Conservation (phyloP, 2,797 vertebrate species). For the Periparus ater region DNA sequence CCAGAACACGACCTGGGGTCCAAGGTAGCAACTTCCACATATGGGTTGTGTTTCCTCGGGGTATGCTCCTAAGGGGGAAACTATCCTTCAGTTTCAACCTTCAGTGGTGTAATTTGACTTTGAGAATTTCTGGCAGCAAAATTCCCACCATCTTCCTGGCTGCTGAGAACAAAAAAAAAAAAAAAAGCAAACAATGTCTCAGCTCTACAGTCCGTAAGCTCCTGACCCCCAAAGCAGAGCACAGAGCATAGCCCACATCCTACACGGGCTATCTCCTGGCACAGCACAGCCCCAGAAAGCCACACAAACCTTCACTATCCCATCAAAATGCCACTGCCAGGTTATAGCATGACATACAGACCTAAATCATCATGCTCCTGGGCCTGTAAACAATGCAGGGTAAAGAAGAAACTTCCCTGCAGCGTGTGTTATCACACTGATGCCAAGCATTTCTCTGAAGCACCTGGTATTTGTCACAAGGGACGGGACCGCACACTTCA, state of each 20-base stretch:
- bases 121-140: not conserved
- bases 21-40: not conserved
- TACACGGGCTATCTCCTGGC: not conserved
- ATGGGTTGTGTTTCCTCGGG: rapidly evolving
- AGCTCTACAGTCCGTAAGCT: not conserved
- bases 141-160: not conserved
- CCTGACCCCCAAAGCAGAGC: not conserved
- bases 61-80: not conserved
- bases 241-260: rapidly evolving
- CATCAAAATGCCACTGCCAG: not conserved
- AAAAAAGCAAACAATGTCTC: not conserved
- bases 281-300: not conserved
- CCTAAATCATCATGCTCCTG: not conserved
- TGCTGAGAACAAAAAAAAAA: not conserved
- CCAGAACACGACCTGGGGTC: not conserved
- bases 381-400: not conserved
- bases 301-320: rapidly evolving
- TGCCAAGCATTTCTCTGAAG: not conserved
- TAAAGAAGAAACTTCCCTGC: not conserved
- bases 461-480: constrained; percentile 29
- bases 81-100: not conserved
- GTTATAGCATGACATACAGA: not conserved
- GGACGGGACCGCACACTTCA: not conserved
- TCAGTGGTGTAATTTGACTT: not conserved
- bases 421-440: not conserved